Conservation (phyloP, 2,113 vertebrate species). For the Acrocephalus kingi region DNA sequence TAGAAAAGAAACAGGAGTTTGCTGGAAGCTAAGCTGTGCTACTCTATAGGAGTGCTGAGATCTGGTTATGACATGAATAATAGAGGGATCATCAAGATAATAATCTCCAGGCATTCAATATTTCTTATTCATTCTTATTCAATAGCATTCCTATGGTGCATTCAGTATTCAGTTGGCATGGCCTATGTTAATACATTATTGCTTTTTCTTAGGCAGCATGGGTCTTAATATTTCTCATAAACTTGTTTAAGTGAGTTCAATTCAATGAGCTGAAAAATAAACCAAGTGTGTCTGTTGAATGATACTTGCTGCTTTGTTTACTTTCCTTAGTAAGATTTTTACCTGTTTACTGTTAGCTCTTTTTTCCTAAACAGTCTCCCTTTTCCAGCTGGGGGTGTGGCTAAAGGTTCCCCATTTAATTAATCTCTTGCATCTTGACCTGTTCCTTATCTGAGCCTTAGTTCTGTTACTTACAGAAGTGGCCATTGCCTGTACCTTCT, state of each 20-base stretch:
- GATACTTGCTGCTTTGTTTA: background rate
- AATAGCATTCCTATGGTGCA: conserved; percentile 9
- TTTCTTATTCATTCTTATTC: conserved; percentile 41
- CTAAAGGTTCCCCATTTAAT: background rate
- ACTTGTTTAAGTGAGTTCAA: background rate
- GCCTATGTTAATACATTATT: background rate
- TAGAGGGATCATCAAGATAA: conserved; percentile 4
- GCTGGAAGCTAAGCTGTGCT: background rate
- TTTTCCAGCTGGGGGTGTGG: background rate
- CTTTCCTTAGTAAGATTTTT: background rate
- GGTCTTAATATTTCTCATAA: background rate
- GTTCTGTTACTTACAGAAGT: background rate
- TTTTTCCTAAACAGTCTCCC: background rate
- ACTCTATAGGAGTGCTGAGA: background rate
- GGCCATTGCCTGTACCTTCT: background rate
- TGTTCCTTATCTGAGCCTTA: background rate
- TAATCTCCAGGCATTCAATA: conserved; percentile 22
- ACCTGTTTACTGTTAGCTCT: background rate
- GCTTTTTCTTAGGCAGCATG: conserved; percentile 19
- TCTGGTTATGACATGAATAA: background rate
- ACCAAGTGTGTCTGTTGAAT: background rate
- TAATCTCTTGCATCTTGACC: background rate
- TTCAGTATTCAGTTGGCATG: background rate
- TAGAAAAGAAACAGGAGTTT: background rate
- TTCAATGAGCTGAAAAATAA: conserved; percentile 6